These are phyloP conservation scores for Tanypteryx hageni DNA, from an alignment of 2,888 invertebrate species.

Conservation along the genomic window DNA sequence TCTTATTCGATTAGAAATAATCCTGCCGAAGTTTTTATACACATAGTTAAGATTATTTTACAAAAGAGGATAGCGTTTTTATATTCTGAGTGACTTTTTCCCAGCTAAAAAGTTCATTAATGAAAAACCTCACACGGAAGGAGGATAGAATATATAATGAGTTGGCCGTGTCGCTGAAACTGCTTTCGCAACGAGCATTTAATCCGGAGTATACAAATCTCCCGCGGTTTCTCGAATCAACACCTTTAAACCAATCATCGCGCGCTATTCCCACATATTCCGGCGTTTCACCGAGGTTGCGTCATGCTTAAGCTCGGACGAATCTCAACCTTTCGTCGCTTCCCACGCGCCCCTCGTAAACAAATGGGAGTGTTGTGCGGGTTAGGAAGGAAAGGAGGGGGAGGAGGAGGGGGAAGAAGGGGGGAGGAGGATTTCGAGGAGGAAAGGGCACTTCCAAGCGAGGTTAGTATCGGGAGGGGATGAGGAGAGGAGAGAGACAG, in stretches of 20 bases:
- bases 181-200: no score
- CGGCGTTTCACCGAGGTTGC: not conserved
- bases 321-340: slow-evolving; percentile 16
- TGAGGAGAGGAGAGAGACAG: not conserved
- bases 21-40: no score
- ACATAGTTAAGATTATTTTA: no score
- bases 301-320: not conserved
- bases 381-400: not conserved
- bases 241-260: not conserved
- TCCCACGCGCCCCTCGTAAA: not conserved
- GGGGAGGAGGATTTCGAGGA: not conserved
- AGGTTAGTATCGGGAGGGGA: not conserved
- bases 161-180: not conserved
- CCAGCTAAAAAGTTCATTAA: no score
- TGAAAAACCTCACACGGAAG: not conserved
- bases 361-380: not conserved
- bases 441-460: not conserved
- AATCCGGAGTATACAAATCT: no score
- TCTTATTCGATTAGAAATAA: no score
- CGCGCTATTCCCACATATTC: not conserved
- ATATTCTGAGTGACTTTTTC: no score
- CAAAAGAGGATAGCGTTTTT: no score
- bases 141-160: not conserved
- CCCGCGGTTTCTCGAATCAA: not conserved
- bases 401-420: not conserved